phyloP scores from a whole-genome alignment of 2,888 invertebrate species.

The Cremastinae sp. region DNA sequence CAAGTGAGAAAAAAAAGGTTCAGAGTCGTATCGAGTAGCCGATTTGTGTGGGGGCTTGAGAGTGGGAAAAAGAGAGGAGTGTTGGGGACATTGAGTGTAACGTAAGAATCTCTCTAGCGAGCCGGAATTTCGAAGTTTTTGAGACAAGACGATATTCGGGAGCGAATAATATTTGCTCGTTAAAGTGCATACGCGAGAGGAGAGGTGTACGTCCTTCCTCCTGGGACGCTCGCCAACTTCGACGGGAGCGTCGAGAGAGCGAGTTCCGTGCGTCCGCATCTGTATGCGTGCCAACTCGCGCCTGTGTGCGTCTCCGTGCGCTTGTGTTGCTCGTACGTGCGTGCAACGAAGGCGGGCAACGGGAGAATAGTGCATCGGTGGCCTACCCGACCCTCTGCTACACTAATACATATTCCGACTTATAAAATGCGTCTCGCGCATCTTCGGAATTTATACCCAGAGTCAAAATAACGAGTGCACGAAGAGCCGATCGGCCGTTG shows the following conservation, averaged over 20 bases:
- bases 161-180: constrained; percentile 19
- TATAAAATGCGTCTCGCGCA: constrained; percentile 58
- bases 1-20: constrained; percentile 62
- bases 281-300: constrained; percentile 17
- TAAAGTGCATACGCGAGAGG: constrained; percentile 46
- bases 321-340: constrained; percentile 44
- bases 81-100: no score
- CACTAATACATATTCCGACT: constrained; percentile 47
- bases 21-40: not conserved
- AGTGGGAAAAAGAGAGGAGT: no score
- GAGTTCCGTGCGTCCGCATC: constrained; percentile 17
- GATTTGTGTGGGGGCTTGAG: constrained; percentile 34
- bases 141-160: not conserved
- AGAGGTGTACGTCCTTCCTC: constrained; percentile 63
- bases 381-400: constrained; percentile 36
- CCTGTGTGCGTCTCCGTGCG: constrained; percentile 37
- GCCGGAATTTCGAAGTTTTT: no score
- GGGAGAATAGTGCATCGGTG: constrained; percentile 53
- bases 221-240: constrained; percentile 74
- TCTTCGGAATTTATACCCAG: constrained; percentile 45
- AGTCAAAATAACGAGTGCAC: constrained; percentile 34
- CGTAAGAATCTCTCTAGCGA: no score
- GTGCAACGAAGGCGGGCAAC: constrained; percentile 56
- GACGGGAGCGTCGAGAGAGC: constrained; percentile 60
- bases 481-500: constrained; percentile 18